Evolutionary conservation across 53 echinoderm and acorn worm genomes (phyloP), one percentile per base, ranked within the genome.

Genomic region (Pentamera pediparva): DNA sequence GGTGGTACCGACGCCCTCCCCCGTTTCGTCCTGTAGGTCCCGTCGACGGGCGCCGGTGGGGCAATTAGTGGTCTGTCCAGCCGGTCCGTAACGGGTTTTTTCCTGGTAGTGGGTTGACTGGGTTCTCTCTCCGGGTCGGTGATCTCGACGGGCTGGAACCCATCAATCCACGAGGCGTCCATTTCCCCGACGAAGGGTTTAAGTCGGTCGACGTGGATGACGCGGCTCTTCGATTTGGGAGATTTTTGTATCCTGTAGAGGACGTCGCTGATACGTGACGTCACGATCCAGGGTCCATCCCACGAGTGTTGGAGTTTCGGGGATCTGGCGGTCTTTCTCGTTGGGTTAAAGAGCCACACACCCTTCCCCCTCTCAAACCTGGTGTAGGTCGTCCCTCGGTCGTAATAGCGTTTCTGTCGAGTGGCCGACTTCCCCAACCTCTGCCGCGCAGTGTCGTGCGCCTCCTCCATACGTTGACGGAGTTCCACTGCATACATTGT

Each of bases 391-490:
- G 69, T 34, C 22, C 33, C 76, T 29, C 75, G 28, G 61, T 89
- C 76, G 37, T 88, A 88, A 31, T 84, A 65, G 26, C 49, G 37
- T 37, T 88, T 84, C 45, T 84, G 88, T 20, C 83, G 47, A 6
- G 61, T 21, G 18, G 57, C 57, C 9, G 49, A 15, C 39, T 75
- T 74, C 17, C 50, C 25, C n/a, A 57, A 19, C 9, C 81, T 63
- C 26, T 60, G 10, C 13, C 6, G 10, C 19, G 61, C 82, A 30
- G 21, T 39, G 13, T 55, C 59, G 40, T 75, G 69, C 0, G 76
- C 76, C 53, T 25, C 43, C 38, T 62, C 65, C 32, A 82, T 39
- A 28, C 37, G 48, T 4, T 25, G 39, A 6, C 65, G 13, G 26
- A 81, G 28, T 20, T 74, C 28, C 8, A 54, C 58, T 15, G 65